A percentile compares a stretch with the other conserved stretches of the same genome.
Evolutionary conservation across 2,797 vertebrate species (phyloP).

Genomic region (Rallus crepitans): DNA sequence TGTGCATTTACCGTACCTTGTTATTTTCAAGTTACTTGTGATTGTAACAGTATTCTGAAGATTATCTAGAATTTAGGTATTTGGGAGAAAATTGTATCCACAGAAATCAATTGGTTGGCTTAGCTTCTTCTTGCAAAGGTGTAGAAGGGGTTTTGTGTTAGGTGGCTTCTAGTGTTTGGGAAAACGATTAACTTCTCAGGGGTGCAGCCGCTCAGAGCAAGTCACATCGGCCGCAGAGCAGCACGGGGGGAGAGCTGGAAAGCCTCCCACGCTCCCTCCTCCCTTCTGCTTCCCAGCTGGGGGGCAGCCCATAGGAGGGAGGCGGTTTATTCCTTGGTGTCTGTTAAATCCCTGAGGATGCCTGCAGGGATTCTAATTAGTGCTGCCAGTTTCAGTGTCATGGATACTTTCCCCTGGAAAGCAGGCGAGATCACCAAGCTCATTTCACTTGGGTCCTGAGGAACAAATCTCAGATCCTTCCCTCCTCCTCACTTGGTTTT

Average conservation of each 20-base stretch:
- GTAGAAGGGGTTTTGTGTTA: neutral
- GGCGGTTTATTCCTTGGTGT: neutral
- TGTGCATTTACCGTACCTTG: rapidly evolving
- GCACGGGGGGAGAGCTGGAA: neutral
- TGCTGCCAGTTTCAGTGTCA: neutral
- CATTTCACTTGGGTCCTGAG: neutral
- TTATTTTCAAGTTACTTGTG: neutral
- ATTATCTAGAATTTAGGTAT: neutral
- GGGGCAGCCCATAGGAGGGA: neutral
- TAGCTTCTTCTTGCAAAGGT: neutral
- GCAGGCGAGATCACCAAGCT: neutral
- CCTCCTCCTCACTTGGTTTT: neutral
- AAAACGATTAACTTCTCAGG: neutral
- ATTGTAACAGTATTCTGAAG: neutral
- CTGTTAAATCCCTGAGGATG: neutral
- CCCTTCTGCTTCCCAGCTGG: neutral
- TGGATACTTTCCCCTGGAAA: neutral
- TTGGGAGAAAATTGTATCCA: neutral
- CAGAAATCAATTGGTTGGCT: neutral
- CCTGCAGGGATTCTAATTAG: slow-evolving; percentile 4
- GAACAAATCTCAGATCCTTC: neutral
- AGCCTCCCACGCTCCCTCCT: neutral
- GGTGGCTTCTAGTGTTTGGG: neutral
- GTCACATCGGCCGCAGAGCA: neutral
- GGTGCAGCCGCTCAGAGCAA: neutral